These are phyloP conservation scores for Squalus acanthias DNA, from an alignment of 2,797 vertebrate genomes.

Conservation along the genomic window DNA sequence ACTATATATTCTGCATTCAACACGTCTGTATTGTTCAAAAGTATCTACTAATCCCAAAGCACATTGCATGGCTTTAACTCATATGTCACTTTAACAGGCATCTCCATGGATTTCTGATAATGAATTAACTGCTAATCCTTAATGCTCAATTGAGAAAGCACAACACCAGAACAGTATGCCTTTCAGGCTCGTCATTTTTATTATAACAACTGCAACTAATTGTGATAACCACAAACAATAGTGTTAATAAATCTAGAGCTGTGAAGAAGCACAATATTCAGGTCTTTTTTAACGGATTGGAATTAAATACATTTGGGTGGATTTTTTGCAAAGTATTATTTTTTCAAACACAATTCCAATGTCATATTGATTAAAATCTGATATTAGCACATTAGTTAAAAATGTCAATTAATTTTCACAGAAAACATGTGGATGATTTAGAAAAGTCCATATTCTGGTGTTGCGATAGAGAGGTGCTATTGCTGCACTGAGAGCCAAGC, in stretches of 20 bases:
- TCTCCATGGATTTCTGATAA: slow-evolving; percentile 4
- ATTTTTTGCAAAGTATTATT: not conserved
- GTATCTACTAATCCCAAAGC: not conserved
- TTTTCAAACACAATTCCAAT: not conserved
- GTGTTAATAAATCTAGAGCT: not conserved
- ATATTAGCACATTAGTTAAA: not conserved
- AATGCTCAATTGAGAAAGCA: not conserved
- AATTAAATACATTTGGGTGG: not conserved
- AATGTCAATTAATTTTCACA: not conserved
- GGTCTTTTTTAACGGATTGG: not conserved
- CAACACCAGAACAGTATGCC: not conserved
- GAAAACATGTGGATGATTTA: not conserved
- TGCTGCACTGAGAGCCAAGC: not conserved
- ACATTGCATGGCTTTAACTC: not conserved
- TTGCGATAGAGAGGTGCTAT: not conserved
- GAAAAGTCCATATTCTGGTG: too few species aligned
- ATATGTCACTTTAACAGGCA: not conserved
- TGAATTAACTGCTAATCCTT: not conserved
- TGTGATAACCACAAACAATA: not conserved
- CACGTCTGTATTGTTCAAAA: not conserved
- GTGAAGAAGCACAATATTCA: not conserved
- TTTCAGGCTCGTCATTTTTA: not conserved
- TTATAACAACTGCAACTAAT: not conserved
- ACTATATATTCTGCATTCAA: not conserved
- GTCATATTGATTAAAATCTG: not conserved